phyloP scores from a whole-genome alignment of 2,113 vertebrate species.

The Oryzias celebensis region DNA sequence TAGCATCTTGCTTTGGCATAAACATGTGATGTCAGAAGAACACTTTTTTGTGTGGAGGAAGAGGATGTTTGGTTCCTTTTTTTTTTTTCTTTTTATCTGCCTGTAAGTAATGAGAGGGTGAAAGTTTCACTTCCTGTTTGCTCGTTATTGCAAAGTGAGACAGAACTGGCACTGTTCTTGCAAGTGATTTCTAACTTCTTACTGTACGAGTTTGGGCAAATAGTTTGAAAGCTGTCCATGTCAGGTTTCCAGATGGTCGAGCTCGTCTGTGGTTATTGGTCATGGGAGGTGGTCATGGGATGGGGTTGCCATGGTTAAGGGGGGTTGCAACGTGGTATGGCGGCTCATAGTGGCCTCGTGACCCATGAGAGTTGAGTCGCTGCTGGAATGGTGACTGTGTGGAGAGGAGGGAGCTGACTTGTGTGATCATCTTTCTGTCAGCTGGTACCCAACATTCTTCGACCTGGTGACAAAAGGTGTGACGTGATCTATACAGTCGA shows the following conservation, averaged over 20 bases:
- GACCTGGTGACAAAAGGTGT: background rate
- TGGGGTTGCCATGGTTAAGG: constrained; percentile 66
- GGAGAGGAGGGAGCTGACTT: constrained; percentile 19
- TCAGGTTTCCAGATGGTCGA: constrained; percentile 27
- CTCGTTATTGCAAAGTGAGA: constrained; percentile 11
- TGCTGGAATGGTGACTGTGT: constrained; percentile 50
- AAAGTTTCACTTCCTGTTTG: constrained; percentile 61
- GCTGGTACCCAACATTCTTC: constrained; percentile 3
- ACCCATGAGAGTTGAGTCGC: constrained; percentile 54
- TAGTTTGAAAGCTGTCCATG: constrained; percentile 1
- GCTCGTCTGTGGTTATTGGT: constrained; percentile 52
- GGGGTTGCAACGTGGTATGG: constrained; percentile 61
- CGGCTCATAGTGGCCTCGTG: constrained; percentile 57
- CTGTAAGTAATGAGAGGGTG: constrained; percentile 37
- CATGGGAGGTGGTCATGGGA: constrained; percentile 69
- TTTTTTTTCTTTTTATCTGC: constrained; percentile 40
- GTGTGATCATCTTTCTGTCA: constrained; percentile 31
- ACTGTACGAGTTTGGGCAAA: background rate
- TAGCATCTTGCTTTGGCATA: constrained; percentile 50
- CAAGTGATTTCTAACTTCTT: too few species aligned
- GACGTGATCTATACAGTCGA: background rate
- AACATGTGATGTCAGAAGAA: constrained; percentile 69
- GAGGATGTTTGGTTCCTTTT: constrained; percentile 36
- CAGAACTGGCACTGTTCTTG: background rate
- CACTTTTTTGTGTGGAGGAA: constrained; percentile 51